Evolutionary conservation across 2,888 invertebrate genomes (phyloP), one percentile per base, ranked within the genome.

Genomic region (Trichacis sp.): DNA sequence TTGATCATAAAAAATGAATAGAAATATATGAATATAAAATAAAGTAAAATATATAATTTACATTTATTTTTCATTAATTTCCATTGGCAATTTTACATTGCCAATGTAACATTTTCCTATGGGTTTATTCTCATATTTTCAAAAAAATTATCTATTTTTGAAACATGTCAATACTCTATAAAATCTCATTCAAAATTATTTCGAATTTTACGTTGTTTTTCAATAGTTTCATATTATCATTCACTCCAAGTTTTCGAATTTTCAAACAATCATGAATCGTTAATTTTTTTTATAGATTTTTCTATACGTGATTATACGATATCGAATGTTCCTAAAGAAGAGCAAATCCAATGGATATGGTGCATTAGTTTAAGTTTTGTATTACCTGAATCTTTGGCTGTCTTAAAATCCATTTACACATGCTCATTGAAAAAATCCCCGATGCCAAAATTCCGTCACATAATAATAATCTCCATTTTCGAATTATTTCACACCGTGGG

Each of bases 401-500:
- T 94, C 73, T 80, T 94, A 3, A 87, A 92, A 74, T 89, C 93
- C 11, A 77, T 89, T 14, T 87, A 93, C 75, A 90, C 92, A 74
- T 90, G 89, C 73, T 87, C 91, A 64, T 95, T 94, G 82, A 94
- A 93, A 85, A 88, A 89, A 2, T 88, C 87, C 58, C 85, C 81
- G 46, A 86, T 87, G 67, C 92, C 93, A 1, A 85, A 83, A 1
- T 75, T 81, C 40, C 69, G 78, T 15, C 88, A 89, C 76, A 88
- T 92, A 72, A 67, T 88, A 20, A 77, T 88, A 71, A 89, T 93
- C 77, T 84, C 91, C 51, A 49, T 91, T n/a, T 88, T 93, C 71
- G 97, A 97, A 85, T 89, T 92, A 0, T 84, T 94, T 11, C 92
- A 95, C 76, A 89, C 92, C 0, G 85, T 93, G 36, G 97, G 96